Evolutionary conservation across 2,113 vertebrate species (phyloP).

Genomic region (Manacus vitellinus): DNA sequence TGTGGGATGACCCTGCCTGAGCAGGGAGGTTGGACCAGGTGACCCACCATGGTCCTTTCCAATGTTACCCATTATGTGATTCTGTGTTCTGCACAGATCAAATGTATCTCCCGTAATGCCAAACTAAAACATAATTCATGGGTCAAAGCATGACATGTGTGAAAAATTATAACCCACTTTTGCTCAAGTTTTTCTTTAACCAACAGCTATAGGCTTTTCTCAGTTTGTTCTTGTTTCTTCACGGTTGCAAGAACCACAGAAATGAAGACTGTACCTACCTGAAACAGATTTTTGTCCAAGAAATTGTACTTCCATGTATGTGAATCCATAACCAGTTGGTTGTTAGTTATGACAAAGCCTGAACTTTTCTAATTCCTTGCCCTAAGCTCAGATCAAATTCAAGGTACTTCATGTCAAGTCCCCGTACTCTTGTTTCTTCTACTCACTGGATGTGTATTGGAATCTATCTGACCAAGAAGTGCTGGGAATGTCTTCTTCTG

Average conservation of each 20-base stretch:
- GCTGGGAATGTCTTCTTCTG: background rate
- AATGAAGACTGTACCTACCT: background rate
- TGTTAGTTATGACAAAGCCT: background rate
- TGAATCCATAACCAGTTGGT: background rate
- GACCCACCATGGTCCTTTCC: too few relatives aligned
- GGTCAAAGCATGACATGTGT: background rate
- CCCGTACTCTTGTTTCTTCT: background rate
- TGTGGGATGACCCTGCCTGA: background rate
- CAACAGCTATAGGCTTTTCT: background rate
- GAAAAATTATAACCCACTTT: background rate
- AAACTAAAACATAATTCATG: background rate
- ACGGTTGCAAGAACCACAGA: background rate
- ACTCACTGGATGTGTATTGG: accelerated
- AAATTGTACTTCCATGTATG: background rate
- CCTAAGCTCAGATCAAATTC: background rate
- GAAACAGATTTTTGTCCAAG: background rate
- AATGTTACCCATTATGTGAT: accelerated
- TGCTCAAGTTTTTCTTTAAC: background rate
- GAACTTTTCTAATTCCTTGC: background rate
- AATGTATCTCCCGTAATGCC: background rate
- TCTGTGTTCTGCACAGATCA: background rate
- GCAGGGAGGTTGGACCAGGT: background rate
- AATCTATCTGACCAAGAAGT: background rate
- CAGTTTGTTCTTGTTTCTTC: background rate
- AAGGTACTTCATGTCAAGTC: background rate